Base-by-base conservation (phyloP, 2,888 invertebrate species). In the Nipponacmea schrenckii region DNA sequence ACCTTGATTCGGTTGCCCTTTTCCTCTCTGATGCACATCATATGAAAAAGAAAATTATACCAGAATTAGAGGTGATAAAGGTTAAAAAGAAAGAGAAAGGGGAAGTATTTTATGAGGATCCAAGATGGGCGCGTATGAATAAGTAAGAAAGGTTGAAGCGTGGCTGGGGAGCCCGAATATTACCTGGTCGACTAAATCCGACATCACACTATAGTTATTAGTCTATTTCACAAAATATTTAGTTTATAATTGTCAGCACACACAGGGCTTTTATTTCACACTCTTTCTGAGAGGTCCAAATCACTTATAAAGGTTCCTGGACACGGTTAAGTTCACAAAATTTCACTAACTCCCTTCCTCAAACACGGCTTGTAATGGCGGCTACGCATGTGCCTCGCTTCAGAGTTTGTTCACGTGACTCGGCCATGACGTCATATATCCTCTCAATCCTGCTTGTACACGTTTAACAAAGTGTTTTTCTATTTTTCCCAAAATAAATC, bases 121-220 rank as follows among this genome's bases (percentile, higher is more conserved):
- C 64, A 48, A 56, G 56, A 66, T 66, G 39, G 50, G 39, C 56
- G 15, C 64, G 39, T 56, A 56, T 56, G 17, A 70, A 39, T 69
- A 17, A 17, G 17, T 24, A 69, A 69, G 67, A 70, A 48, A 70
- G 67, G 62, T 64, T 62, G 50, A 56, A 64, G 68, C 68, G 64
- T 31, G 62, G 56, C 48, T 44, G 62, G 67, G 62, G 63, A 73
- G 74, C 76, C 68, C 76, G 8, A 12, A 39, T 31, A 39, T 73
- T 83, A 86, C 86, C 86, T 86, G 86, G 82, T 86, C 86, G 73
- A 86, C 83, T 83, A 84, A 85, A 78, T 85, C 84, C 80, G 86
- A 86, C 86, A 86, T 86, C 82, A 84, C 86, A 85, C 81, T 79
- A 68, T 72, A 72, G 74, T 79, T 70, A 69, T 75, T 71, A 71